Evolutionary conservation across 2,888 invertebrate genomes (phyloP).

Genomic region (Linhomoeus sp.): DNA sequence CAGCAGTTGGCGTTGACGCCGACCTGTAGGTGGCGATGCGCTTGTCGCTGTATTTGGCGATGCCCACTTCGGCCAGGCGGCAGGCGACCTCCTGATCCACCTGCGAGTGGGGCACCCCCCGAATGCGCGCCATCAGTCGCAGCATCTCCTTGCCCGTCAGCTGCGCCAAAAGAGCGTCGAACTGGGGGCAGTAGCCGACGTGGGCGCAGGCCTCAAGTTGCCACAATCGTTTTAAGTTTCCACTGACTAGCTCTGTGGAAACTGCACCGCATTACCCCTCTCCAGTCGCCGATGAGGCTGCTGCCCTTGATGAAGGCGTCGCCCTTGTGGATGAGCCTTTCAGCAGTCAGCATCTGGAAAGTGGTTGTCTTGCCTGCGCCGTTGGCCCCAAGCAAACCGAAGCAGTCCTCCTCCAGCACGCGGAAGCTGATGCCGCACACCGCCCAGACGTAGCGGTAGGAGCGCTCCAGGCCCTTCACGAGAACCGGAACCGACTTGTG

Average conservation of each 20-base stretch:
- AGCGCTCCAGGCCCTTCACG: no score
- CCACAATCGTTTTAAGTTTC: no score
- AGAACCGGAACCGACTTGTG: no score
- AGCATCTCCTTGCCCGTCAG: slow-evolving; percentile 56
- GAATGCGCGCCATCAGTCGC: slow-evolving; percentile 46
- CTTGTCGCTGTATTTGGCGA: slow-evolving; percentile 24
- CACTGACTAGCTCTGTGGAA: no score
- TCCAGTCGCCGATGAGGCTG: slow-evolving; percentile 19
- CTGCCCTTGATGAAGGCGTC: slow-evolving; percentile 28
- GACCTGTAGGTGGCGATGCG: slow-evolving; percentile 14
- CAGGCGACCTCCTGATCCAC: slow-evolving; percentile 19
- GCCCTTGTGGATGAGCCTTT: slow-evolving; percentile 31
- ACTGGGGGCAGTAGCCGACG: slow-evolving; percentile 77
- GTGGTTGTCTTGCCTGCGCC: slow-evolving; percentile 44
- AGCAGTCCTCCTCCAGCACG: no score
- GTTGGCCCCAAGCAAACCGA: slow-evolving; percentile 37
- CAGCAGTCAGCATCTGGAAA: slow-evolving; percentile 46
- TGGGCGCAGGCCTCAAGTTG: slow-evolving; percentile 3
- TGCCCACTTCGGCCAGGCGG: slow-evolving; percentile 17
- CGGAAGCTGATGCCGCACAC: no score
- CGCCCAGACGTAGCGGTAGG: no score
- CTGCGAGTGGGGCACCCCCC: slow-evolving; percentile 37
- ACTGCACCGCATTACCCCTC: slow-evolving; percentile 18
- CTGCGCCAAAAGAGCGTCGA: slow-evolving; percentile 54
- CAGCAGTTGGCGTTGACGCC: no score